A percentile compares a stretch with the other conserved stretches of the same genome.
These are phyloP conservation scores for Bombus superbus DNA, from an alignment of 1,140 invertebrate genomes.

Conservation along the genomic window DNA sequence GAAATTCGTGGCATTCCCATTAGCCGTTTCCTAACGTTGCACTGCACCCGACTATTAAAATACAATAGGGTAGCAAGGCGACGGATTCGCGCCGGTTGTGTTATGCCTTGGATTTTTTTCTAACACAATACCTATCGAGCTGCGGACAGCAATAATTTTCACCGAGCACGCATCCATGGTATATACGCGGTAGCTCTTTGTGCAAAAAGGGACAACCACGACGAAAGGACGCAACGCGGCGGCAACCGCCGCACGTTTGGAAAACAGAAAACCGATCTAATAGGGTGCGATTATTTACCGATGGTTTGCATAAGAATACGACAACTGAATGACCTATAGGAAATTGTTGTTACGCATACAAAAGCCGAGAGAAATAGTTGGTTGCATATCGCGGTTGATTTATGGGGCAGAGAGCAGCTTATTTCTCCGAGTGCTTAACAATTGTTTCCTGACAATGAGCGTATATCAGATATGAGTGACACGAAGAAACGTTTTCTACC, in stretches of 20 bases:
- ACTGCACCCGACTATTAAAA: conserved; percentile 29
- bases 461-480: conserved; percentile 68
- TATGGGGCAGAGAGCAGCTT: conserved; percentile 63
- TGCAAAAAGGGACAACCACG: neutral
- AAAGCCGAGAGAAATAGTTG: conserved; percentile 48
- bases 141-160: conserved; percentile 33
- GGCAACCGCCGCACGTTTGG: neutral
- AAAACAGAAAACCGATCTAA: conserved; percentile 44
- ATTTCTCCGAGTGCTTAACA: conserved; percentile 66
- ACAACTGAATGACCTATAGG: conserved; percentile 59
- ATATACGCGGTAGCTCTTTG: neutral
- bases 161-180: conserved; percentile 23
- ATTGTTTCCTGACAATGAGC: conserved; percentile 70
- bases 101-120: conserved; percentile 27
- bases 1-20: conserved; percentile 36
- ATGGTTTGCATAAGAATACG: conserved; percentile 56
- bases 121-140: conserved; percentile 17
- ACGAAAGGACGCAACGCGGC: neutral
- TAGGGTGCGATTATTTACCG: conserved; percentile 54
- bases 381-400: conserved; percentile 58
- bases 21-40: conserved; percentile 5
- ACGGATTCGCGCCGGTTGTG: conserved; percentile 7
- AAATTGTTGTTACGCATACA: conserved; percentile 48
- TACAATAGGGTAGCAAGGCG: conserved; percentile 38
- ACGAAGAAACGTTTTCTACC: conserved; percentile 70